Percentiles rank a stretch among this genome's conserved stretches.
Conservation (phyloP, 1,140 invertebrate species). For the Physella acuta region DNA sequence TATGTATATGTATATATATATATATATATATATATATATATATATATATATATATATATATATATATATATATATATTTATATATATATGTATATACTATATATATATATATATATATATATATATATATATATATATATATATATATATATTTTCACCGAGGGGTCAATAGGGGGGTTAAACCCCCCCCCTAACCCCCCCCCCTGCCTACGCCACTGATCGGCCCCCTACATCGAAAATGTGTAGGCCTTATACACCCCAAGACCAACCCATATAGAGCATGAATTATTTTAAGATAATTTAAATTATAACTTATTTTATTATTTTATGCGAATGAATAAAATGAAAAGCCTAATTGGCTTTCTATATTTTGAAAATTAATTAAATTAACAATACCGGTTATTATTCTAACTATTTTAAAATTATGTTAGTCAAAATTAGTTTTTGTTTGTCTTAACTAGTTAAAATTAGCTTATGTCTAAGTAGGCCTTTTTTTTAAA, state of each 20-base stretch:
- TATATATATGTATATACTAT: too few species aligned
- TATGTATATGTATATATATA: slow-evolving; percentile 6
- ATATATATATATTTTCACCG: background rate
- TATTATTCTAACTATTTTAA: too few species aligned
- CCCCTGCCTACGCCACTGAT: background rate
- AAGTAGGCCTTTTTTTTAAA: too few species aligned
- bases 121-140: background rate
- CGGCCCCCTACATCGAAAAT: background rate
- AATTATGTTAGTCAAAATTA: too few species aligned
- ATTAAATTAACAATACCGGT: too few species aligned
- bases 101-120: slow-evolving; percentile 11
- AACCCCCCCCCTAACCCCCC: background rate
- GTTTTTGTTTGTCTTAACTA: too few species aligned
- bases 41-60: slow-evolving; percentile 6
- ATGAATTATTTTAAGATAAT: background rate
- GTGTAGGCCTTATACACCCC: background rate
- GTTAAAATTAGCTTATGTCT: too few species aligned
- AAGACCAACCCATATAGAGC: background rate
- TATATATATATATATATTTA: slow-evolving; percentile 13
- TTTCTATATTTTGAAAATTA: background rate
- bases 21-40: slow-evolving; percentile 9
- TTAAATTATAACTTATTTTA: background rate
- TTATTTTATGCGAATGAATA: background rate
- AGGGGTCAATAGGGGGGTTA: background rate
- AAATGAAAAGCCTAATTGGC: background rate